These are phyloP conservation scores for Amphiduros pacificus DNA, from an alignment of 2,888 invertebrate genomes.

Conservation along the genomic window DNA sequence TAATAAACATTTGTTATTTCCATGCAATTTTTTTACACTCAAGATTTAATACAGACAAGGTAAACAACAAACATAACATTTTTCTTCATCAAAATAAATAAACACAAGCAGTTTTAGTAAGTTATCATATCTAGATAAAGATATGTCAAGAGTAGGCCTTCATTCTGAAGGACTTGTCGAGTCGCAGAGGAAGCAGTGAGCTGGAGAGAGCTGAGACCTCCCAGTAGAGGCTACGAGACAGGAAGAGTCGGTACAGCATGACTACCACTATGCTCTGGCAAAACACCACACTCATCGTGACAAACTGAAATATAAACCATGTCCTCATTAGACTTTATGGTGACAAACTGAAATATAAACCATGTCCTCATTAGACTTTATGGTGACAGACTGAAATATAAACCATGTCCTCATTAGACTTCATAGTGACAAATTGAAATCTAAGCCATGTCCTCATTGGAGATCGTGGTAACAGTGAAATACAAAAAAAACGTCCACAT, in stretches of 20 bases:
- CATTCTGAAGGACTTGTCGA: constrained; percentile 34
- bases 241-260: constrained; percentile 45
- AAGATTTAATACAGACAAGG: too few relatives aligned
- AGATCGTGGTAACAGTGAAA: too few relatives aligned
- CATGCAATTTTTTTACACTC: too few relatives aligned
- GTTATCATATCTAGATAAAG: too few relatives aligned
- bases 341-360: constrained; percentile 40
- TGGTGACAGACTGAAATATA: constrained; percentile 44
- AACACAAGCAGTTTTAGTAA: too few relatives aligned
- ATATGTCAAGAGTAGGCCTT: constrained; percentile 14
- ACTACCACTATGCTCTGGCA: constrained; percentile 45
- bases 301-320: constrained; percentile 37
- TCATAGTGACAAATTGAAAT: constrained; percentile 47
- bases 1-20: too few relatives aligned
- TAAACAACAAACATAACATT: too few relatives aligned
- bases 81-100: too few relatives aligned
- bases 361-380: too few relatives aligned
- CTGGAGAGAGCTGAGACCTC: constrained; percentile 53
- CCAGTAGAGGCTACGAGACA: constrained; percentile 54
- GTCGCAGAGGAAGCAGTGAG: constrained; percentile 40
- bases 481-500: too few relatives aligned
- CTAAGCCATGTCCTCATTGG: neutral
- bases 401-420: too few relatives aligned
- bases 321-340: constrained; percentile 39
- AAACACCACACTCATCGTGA: constrained; percentile 46